phyloP scores from a whole-genome alignment of 2,888 invertebrate genomes.

The Miltochrista miniata region DNA sequence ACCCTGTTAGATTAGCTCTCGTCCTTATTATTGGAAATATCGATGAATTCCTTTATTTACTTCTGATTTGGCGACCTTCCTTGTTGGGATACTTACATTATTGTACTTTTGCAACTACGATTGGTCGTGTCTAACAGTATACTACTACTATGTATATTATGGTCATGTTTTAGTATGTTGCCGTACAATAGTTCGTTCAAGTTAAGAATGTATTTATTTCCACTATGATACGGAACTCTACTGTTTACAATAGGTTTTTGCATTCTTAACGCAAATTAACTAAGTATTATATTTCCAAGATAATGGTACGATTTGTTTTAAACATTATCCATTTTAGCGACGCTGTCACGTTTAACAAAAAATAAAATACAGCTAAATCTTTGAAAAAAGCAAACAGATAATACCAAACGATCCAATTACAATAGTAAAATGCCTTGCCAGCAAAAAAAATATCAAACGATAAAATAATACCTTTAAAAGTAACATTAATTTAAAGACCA shows the following conservation, averaged over 20 bases:
- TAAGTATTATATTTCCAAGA: no score
- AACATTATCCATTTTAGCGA: no score
- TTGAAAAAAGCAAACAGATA: background rate
- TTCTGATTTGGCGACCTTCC: conserved; percentile 37
- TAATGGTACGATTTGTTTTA: no score
- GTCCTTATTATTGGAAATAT: conserved; percentile 65
- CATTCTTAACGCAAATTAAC: no score
- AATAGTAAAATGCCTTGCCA: conserved; percentile 28
- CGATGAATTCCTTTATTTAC: conserved; percentile 43
- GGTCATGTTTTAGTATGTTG: no score
- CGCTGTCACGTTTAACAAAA: no score
- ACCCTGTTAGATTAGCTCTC: conserved; percentile 78
- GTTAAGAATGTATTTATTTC: no score
- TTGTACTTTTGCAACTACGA: no score
- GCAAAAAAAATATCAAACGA: conserved; percentile 35
- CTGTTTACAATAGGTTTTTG: no score
- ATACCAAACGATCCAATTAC: conserved; percentile 15
- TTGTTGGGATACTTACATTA: conserved; percentile 1
- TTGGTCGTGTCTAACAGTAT: background rate
- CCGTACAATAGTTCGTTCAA: no score
- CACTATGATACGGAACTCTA: no score
- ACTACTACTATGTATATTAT: background rate
- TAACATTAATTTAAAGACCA: conserved; percentile 34
- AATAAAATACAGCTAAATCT: no score
- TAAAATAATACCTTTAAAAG: conserved; percentile 31